Evolutionary conservation across 1,140 invertebrate species (phyloP).

Genomic region (Leptinotarsa defecta): DNA sequence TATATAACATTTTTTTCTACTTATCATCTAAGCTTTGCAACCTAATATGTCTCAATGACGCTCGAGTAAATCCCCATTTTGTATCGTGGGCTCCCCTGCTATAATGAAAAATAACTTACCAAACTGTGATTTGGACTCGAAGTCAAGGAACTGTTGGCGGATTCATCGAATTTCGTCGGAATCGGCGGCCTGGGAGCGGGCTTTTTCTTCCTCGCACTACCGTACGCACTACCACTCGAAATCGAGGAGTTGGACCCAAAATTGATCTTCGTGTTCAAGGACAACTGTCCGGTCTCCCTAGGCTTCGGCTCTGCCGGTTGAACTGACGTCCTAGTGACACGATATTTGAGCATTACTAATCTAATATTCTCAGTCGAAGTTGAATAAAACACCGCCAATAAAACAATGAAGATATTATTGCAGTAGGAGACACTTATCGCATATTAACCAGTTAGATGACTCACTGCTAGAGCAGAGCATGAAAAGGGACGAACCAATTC

Average conservation of each 20-base stretch:
- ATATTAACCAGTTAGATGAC: constrained; percentile 37
- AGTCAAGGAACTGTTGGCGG: constrained; percentile 44
- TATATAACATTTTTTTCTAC: no score
- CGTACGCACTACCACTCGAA: constrained; percentile 38
- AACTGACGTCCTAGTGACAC: constrained; percentile 47
- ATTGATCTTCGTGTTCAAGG: constrained; percentile 16
- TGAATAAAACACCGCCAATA: constrained; percentile 5
- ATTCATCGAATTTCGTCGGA: constrained; percentile 45
- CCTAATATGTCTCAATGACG: no score
- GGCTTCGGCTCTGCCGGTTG: constrained; percentile 58
- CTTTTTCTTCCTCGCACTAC: constrained; percentile 67
- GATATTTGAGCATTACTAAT: constrained; percentile 50
- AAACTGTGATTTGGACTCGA: constrained; percentile 54
- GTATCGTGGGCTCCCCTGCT: no score
- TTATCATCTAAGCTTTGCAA: no score
- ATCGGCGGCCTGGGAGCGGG: constrained; percentile 71
- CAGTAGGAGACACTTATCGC: constrained; percentile 7
- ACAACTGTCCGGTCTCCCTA: constrained; percentile 21
- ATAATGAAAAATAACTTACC: constrained; percentile 48
- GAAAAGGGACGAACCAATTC: not conserved
- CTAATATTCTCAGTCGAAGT: not conserved
- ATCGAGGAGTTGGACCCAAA: constrained; percentile 51
- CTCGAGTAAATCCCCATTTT: no score
- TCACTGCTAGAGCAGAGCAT: constrained; percentile 12
- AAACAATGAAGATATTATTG: constrained; percentile 9